A percentile compares a stretch with the other conserved stretches of the same genome.
Evolutionary conservation across 2,113 vertebrate species (phyloP).

Genomic region (Sula dactylatra): DNA sequence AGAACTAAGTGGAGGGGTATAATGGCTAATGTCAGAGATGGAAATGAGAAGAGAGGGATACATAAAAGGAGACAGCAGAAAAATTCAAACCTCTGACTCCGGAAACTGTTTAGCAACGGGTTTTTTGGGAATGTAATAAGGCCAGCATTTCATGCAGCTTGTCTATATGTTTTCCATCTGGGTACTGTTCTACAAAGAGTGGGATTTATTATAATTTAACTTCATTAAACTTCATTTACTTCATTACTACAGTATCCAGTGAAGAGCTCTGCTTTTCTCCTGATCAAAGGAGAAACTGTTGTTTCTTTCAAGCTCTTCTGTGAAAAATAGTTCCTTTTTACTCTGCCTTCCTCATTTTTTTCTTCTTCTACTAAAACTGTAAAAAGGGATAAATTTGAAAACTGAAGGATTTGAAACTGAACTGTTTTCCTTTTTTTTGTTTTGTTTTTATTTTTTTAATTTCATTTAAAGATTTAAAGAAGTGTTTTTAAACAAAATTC

Average conservation of each 20-base stretch:
- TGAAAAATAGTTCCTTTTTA: neutral
- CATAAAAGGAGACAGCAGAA: neutral
- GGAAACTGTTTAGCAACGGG: neutral
- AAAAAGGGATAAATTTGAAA: neutral
- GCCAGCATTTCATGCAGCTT: neutral
- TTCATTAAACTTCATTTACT: neutral
- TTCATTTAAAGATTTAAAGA: neutral
- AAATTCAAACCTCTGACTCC: neutral
- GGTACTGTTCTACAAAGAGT: neutral
- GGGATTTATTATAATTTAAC: neutral
- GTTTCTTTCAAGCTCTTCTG: neutral
- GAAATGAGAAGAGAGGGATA: neutral
- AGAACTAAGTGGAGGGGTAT: neutral
- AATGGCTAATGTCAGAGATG: neutral
- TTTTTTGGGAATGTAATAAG: neutral
- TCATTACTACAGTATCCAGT: neutral
- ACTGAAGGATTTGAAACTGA: neutral
- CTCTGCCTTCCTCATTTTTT: neutral
- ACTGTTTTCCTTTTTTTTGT: neutral
- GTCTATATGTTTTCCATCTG: neutral
- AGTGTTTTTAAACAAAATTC: neutral
- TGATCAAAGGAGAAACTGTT: neutral
- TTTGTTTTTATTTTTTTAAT: no score
- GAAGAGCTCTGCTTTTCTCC: neutral
- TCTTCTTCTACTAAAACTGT: neutral